phyloP scores from a whole-genome alignment of 1,140 invertebrate genomes.

The Cotesia typhae region DNA sequence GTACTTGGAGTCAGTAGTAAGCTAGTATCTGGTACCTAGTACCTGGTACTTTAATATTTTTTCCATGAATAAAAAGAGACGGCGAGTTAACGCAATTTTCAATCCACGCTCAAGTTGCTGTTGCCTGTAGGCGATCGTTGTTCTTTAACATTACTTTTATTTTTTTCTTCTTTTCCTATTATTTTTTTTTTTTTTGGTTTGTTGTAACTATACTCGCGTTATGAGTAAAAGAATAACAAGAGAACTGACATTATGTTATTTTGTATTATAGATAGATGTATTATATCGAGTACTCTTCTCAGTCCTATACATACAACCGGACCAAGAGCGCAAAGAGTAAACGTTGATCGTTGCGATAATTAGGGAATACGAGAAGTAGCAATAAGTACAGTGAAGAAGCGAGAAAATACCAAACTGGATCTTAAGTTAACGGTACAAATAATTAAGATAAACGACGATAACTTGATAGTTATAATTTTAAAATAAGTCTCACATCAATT shows the following conservation, averaged over 20 bases:
- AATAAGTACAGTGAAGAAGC: background rate
- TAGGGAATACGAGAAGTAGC: constrained; percentile 42
- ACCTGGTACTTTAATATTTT: too few species aligned
- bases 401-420: constrained; percentile 32
- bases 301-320: background rate
- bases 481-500: background rate
- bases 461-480: constrained; percentile 17
- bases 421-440: constrained; percentile 42
- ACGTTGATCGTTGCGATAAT: constrained; percentile 40
- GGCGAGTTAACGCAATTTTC: constrained; percentile 4
- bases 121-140: too few species aligned
- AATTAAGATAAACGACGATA: constrained; percentile 47
- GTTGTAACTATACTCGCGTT: too few species aligned
- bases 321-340: constrained; percentile 19
- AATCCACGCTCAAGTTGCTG: constrained; percentile 11
- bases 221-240: too few species aligned
- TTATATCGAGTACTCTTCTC: too few species aligned
- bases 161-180: too few species aligned
- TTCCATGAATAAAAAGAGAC: background rate
- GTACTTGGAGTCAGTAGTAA: too few species aligned
- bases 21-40: too few species aligned
- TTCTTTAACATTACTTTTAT: too few species aligned
- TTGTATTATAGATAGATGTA: too few species aligned
- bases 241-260: too few species aligned
- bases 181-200: too few species aligned